phyloP scores from a whole-genome alignment of 2,797 vertebrate species.

The Thripadectes ignobilis region DNA sequence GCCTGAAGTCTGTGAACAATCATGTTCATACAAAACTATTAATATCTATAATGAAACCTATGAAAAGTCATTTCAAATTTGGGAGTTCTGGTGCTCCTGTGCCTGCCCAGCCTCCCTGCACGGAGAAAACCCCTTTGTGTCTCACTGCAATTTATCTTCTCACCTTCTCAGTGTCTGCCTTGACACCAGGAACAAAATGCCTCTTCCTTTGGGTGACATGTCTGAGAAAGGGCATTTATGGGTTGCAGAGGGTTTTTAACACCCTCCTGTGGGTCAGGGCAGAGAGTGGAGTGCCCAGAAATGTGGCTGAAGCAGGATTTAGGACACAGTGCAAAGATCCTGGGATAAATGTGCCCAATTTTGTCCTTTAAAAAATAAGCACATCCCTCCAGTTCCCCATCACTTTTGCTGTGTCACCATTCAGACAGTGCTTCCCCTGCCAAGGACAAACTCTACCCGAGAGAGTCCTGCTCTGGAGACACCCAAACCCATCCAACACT shows the following conservation, averaged over 20 bases:
- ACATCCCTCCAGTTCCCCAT: accelerated
- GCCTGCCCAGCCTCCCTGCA: neutral
- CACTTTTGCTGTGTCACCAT: accelerated
- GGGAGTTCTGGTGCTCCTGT: neutral
- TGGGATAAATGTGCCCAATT: accelerated
- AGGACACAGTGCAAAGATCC: accelerated
- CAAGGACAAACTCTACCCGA: neutral
- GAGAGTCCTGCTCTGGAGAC: neutral
- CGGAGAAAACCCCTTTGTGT: neutral
- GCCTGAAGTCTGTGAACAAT: neutral
- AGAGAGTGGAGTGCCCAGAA: neutral
- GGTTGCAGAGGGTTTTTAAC: too few species aligned
- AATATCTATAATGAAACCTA: accelerated
- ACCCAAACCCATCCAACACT: neutral
- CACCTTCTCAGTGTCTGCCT: neutral
- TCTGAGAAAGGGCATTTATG: neutral
- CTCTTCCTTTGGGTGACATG: accelerated
- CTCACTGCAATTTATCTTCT: neutral
- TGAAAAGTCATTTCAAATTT: neutral
- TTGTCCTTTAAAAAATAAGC: neutral
- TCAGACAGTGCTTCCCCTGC: neutral
- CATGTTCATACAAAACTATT: accelerated
- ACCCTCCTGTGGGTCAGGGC: neutral
- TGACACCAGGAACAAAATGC: neutral
- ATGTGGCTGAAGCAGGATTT: neutral